A percentile compares a stretch with the other conserved stretches of the same genome.
Conservation (phyloP, 2,888 invertebrate genomes). For the Bembecia ichneumoniformis region DNA sequence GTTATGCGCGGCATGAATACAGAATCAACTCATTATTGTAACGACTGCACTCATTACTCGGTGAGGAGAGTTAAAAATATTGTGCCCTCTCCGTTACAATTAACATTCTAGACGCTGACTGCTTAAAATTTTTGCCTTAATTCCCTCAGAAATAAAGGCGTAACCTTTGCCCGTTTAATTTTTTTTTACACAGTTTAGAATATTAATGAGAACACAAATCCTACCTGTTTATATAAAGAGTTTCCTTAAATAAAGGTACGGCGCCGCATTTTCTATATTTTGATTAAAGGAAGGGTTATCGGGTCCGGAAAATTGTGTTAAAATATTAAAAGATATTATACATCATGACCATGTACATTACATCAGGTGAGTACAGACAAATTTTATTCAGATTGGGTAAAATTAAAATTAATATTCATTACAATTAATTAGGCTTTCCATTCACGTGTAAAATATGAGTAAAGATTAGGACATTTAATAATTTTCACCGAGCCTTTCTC, state of each 20-base stretch:
- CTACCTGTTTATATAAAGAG: constrained; percentile 2
- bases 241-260: neutral
- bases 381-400: no score
- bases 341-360: no score
- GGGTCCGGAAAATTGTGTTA: no score
- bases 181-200: constrained; percentile 25
- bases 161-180: constrained; percentile 36
- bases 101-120: constrained; percentile 32
- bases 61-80: constrained; percentile 28
- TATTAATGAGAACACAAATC: constrained; percentile 25
- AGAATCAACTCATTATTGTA: constrained; percentile 25
- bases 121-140: constrained; percentile 30
- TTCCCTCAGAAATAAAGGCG: constrained; percentile 35
- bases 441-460: no score
- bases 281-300: neutral
- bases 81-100: constrained; percentile 24
- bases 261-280: neutral
- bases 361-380: no score
- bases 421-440: no score
- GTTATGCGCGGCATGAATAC: constrained; percentile 11
- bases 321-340: no score
- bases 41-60: constrained; percentile 18
- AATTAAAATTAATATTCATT: no score
- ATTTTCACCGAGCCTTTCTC: no score
- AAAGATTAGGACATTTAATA: no score